Percentiles rank a stretch among this genome's conserved stretches.
Evolutionary conservation across 2,113 vertebrate genomes (phyloP).

Genomic region (Phasianus colchicus): DNA sequence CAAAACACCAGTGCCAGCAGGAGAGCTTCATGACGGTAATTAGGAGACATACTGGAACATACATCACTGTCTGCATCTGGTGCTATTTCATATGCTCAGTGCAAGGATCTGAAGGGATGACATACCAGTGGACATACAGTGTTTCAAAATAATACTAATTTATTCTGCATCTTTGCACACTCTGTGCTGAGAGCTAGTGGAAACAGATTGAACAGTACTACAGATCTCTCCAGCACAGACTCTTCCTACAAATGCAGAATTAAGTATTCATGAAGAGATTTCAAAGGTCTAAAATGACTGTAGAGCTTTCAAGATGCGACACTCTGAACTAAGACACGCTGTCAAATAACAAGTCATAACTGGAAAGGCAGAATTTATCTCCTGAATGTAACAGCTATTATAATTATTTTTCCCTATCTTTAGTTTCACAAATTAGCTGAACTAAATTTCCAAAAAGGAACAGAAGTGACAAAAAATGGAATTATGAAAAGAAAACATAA

Average conservation of each 20-base stretch:
- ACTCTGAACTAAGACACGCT: slow-evolving; percentile 40
- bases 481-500: neutral
- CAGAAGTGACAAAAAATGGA: neutral
- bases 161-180: slow-evolving; percentile 30
- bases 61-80: slow-evolving; percentile 21
- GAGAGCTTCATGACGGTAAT: neutral
- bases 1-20: neutral
- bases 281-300: slow-evolving; percentile 60
- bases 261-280: slow-evolving; percentile 64
- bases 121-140: slow-evolving; percentile 45
- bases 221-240: slow-evolving; percentile 39
- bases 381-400: neutral
- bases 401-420: neutral
- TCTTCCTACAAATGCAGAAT: slow-evolving; percentile 53
- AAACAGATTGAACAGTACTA: slow-evolving; percentile 40
- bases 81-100: neutral
- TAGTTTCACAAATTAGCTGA: neutral
- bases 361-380: slow-evolving; percentile 22
- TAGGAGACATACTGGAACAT: neutral
- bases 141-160: slow-evolving; percentile 54
- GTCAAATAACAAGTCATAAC: slow-evolving; percentile 40
- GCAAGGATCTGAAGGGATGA: neutral
- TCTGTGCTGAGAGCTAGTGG: slow-evolving; percentile 25
- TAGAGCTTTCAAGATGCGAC: slow-evolving; percentile 52
- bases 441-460: neutral